Conservation (phyloP, 1,140 invertebrate species). For the Bradysia coprophila region DNA sequence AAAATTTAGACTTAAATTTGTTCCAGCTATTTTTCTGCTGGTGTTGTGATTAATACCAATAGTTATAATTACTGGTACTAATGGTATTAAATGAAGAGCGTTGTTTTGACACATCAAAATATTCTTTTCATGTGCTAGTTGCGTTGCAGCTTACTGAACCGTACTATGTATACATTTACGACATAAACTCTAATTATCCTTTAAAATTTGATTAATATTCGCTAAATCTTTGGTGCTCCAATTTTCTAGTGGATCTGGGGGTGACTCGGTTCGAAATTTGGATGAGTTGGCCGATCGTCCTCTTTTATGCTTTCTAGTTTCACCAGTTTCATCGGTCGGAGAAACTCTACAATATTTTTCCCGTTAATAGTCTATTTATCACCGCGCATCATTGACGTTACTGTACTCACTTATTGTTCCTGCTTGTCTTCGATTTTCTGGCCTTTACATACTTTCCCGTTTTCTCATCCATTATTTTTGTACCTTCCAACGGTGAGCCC, state of each 20-base stretch:
- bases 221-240: conserved; percentile 51
- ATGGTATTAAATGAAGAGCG: no score
- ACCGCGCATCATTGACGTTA: no score
- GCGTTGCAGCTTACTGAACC: no score
- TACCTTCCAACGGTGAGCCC: not conserved
- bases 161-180: no score
- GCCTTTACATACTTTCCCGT: not conserved
- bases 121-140: no score
- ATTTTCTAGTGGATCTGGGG: conserved; percentile 43
- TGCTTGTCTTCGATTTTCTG: not conserved
- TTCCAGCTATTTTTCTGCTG: no score
- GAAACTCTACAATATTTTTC: conserved; percentile 23
- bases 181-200: no score
- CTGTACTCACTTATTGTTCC: conserved; percentile 7
- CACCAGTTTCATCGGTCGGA: conserved; percentile 11
- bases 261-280: conserved; percentile 17
- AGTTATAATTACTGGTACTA: no score
- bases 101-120: no score
- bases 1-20: no score
- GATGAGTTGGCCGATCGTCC: conserved; percentile 16
- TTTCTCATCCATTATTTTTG: not conserved
- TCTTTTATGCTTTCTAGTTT: not conserved
- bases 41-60: no score
- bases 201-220: conserved; percentile 51
- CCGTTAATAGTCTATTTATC: not conserved